phyloP scores from a whole-genome alignment of 1,140 invertebrate genomes.

The Sminthurides bifidus region DNA sequence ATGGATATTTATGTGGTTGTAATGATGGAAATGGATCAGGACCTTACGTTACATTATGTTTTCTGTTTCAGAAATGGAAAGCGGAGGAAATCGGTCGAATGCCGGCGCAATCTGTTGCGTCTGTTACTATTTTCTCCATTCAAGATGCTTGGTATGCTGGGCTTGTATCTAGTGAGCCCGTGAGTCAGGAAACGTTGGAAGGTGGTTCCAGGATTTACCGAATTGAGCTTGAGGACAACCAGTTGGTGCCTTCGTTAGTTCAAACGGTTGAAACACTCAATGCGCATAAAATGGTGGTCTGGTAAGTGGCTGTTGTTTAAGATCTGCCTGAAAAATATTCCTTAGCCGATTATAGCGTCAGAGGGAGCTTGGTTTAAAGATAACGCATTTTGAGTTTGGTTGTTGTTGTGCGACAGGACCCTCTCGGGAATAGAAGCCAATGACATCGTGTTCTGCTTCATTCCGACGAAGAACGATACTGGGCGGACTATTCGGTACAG shows the following conservation, averaged over 20 bases:
- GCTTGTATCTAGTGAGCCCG: not conserved
- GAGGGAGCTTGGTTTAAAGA: not conserved
- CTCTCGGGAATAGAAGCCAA: slow-evolving; percentile 26
- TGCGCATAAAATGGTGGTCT: slow-evolving; percentile 11
- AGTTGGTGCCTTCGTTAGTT: not conserved
- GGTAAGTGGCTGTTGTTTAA: slow-evolving; percentile 6
- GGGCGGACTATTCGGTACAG: slow-evolving; percentile 18
- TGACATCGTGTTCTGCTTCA: slow-evolving; percentile 34
- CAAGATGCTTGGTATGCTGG: slow-evolving; percentile 4
- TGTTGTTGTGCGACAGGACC: slow-evolving; percentile 2
- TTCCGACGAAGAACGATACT: slow-evolving; percentile 21
- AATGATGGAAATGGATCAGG: no score
- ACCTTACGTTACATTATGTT: no score
- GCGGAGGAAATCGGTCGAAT: slow-evolving; percentile 3
- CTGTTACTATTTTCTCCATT: slow-evolving; percentile 9
- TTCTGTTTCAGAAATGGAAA: slow-evolving; percentile 9
- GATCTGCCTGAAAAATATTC: not conserved
- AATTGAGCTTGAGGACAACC: slow-evolving; percentile 3
- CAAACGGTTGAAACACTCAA: slow-evolving; percentile 16
- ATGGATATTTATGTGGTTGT: no score
- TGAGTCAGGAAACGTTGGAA: slow-evolving; percentile 2
- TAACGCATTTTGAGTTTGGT: not conserved
- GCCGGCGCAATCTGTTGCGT: not conserved
- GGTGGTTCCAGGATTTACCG: slow-evolving; percentile 16
- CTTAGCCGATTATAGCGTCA: not conserved